Evolutionary conservation across 2,797 vertebrate genomes (phyloP), one percentile per base, ranked within the genome.

Genomic region (Mus minutoides): DNA sequence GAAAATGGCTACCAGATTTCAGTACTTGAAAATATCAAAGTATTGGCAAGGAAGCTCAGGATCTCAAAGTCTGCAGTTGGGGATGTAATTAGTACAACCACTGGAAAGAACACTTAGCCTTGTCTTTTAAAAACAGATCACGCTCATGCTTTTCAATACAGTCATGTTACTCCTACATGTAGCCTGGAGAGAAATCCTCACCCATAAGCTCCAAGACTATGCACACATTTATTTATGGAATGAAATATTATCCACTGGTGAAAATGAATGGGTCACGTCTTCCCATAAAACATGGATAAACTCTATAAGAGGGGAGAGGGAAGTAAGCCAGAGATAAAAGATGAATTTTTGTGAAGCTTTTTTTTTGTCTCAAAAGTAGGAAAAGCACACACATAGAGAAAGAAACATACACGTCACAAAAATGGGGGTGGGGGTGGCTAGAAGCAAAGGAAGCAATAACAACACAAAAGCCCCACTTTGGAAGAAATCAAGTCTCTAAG

Each of bases 21-120:
- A 89, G 71, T 60, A 84, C 92, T 87, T 86, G 93, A 93, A 97
- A 97, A 97, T 96, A 97, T 89, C 96, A 79, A 93, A 95, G 56
- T 90, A 77, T 95, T 97, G 94, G 96, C 96, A 97, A 95, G 71
- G 49, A 96, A 96, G 60, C 77, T 52, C 78, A 92, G 49, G 79
- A 94, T 96, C 78, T 94, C 90, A 83, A 29, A 52, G 76, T 84
- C 93, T 80, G 37, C 40, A 79, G 58, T 80, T 95, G 54, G 82
- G 52, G 85, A 84, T 82, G 56, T 84, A 96, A 97, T 96, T 95
- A 95, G 89, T 60, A 90, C 76, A 88, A 89, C 71, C 84, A 88
- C 54, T 91, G 64, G 69, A 58, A 43, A 84, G 96, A 97, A 96
- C 95, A 91, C 88, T 97, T 76, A 90, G 56, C 62, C 49, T 83